phyloP scores from a whole-genome alignment of 1,140 invertebrate genomes.

The Aporrectodea caliginosa region DNA sequence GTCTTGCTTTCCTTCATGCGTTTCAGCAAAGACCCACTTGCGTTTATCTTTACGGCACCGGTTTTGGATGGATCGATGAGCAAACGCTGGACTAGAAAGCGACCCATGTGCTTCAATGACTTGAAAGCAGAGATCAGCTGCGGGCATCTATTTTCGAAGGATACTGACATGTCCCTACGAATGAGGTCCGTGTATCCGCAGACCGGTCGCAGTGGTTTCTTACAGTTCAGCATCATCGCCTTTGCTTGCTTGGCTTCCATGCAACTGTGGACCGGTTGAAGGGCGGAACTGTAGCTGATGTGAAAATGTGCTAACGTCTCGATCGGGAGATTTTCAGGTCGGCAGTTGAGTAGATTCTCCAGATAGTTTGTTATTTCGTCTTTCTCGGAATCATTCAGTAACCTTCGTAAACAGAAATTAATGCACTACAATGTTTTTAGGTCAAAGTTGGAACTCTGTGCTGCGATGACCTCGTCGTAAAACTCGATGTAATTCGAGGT shows the following conservation, averaged over 20 bases:
- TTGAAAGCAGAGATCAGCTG: not conserved
- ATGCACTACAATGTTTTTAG: too few relatives aligned
- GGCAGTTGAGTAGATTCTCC: not conserved
- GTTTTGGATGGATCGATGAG: not conserved
- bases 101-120: too few relatives aligned
- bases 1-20: not conserved
- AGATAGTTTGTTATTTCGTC: not conserved
- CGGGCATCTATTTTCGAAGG: not conserved
- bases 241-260: not conserved
- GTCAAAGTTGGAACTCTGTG: too few relatives aligned
- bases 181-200: not conserved
- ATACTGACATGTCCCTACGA: not conserved
- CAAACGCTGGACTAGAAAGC: too few relatives aligned
- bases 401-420: not conserved
- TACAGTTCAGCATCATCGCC: not conserved
- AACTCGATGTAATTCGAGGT: too few relatives aligned
- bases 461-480: too few relatives aligned
- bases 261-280: not conserved
- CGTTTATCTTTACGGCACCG: too few relatives aligned
- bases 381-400: not conserved
- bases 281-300: not conserved
- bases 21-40: not conserved
- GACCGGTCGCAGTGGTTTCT: not conserved
- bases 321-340: not conserved
- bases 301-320: not conserved